Percentiles rank a stretch among this genome's conserved stretches.
These are phyloP conservation scores for Drosophila vallismaia DNA, from an alignment of 2,888 invertebrate species.

Conservation along the genomic window DNA sequence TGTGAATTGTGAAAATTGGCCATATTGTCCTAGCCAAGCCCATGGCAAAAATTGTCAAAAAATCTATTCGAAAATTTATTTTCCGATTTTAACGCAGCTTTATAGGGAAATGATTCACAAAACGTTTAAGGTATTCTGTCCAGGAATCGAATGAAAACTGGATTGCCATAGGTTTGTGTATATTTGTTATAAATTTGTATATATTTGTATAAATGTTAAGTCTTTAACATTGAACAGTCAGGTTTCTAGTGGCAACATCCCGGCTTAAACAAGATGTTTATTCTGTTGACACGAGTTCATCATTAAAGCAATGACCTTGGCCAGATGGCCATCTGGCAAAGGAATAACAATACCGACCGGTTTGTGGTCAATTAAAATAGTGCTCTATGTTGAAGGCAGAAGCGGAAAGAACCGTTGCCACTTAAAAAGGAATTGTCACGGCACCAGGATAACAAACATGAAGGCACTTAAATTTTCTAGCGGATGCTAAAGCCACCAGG, in stretches of 20 bases:
- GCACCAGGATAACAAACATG: background rate
- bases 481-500: background rate
- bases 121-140: too few species aligned
- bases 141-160: too few species aligned
- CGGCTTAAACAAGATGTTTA: slow-evolving; percentile 16
- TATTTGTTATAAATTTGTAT: too few species aligned
- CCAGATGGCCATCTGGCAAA: background rate
- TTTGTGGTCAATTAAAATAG: slow-evolving; percentile 55
- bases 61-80: too few species aligned
- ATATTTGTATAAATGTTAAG: background rate
- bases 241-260: slow-evolving; percentile 23
- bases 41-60: too few species aligned
- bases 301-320: slow-evolving; percentile 32
- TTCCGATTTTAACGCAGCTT: too few species aligned
- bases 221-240: background rate
- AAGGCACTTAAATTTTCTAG: slow-evolving; percentile 2
- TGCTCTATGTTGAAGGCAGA: slow-evolving; percentile 22
- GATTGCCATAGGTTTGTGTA: too few species aligned
- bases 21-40: too few species aligned
- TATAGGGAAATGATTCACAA: too few species aligned
- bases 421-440: slow-evolving; percentile 14
- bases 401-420: slow-evolving; percentile 5
- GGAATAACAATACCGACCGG: background rate
- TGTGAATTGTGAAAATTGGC: too few species aligned
- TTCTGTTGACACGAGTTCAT: slow-evolving; percentile 32